Conservation (phyloP, 2,888 invertebrate genomes). For the Coelinius sp. region DNA sequence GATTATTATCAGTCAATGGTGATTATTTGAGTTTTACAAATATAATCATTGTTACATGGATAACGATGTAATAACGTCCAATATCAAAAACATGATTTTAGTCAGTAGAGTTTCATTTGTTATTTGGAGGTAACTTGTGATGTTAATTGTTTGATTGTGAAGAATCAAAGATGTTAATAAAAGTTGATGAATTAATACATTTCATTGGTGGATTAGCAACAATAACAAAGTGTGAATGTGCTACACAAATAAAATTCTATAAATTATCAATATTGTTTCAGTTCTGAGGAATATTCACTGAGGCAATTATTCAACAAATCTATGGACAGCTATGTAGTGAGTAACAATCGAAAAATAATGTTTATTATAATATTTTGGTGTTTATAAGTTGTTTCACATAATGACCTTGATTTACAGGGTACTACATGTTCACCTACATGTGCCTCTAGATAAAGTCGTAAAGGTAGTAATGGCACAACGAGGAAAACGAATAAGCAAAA, state of each 20-base stretch:
- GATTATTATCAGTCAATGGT: slow-evolving; percentile 37
- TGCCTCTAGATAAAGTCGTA: slow-evolving; percentile 59
- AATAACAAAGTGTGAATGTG: neutral
- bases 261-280: slow-evolving; percentile 49
- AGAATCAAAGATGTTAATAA: slow-evolving; percentile 29
- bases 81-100: neutral
- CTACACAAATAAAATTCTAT: neutral
- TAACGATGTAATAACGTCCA: neutral
- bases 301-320: slow-evolving; percentile 61
- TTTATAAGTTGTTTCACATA: neutral
- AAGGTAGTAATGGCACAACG: slow-evolving; percentile 80
- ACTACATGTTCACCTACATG: slow-evolving; percentile 66
- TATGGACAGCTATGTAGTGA: slow-evolving; percentile 76
- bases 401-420: slow-evolving; percentile 57
- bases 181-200: neutral
- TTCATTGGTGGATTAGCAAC: neutral
- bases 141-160: neutral
- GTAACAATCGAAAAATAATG: slow-evolving; percentile 59
- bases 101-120: neutral
- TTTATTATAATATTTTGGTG: slow-evolving; percentile 4
- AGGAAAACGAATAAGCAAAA: slow-evolving; percentile 82
- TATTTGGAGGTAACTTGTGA: slow-evolving; percentile 3
- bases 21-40: slow-evolving; percentile 29
- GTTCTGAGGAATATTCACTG: slow-evolving; percentile 64
- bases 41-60: neutral